These are phyloP conservation scores for Styela clava DNA, from an alignment of 23 tunicate genomes.

Conservation along the genomic window DNA sequence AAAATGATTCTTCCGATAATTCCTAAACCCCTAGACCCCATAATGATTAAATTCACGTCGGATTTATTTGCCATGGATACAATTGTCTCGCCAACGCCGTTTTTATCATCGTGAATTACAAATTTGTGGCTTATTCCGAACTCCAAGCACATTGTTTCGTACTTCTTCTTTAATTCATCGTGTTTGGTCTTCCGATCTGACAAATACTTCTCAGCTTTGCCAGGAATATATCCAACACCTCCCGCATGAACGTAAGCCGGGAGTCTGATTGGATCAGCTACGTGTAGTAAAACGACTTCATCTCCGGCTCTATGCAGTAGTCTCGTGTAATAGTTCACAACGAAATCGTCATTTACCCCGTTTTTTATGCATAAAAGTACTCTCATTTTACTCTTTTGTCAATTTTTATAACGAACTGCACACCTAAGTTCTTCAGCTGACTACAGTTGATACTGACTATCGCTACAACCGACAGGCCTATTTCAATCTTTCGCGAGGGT, in stretches of 20 bases:
- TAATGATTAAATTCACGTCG: conserved; percentile 7
- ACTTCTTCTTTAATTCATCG: neutral
- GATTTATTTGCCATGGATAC: neutral
- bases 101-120: neutral
- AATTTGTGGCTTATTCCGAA: conserved; percentile 8
- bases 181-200: neutral
- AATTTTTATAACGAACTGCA: too few species aligned
- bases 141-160: conserved; percentile 11
- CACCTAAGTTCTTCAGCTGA: too few species aligned
- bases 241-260: conserved; percentile 16
- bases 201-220: neutral
- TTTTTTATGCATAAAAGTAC: neutral
- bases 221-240: conserved; percentile 5
- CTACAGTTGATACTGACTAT: neutral
- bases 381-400: neutral
- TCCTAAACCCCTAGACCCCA: conserved; percentile 7
- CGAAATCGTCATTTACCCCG: neutral
- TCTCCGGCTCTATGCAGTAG: neutral
- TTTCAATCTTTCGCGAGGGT: neutral
- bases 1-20: neutral
- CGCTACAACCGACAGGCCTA: neutral
- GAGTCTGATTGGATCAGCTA: neutral
- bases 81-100: conserved; percentile 13
- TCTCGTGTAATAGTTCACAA: conserved; percentile 5
- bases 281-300: conserved; percentile 11